These are phyloP conservation scores for Limanda limanda DNA, from an alignment of 2,113 vertebrate genomes.

Conservation along the genomic window DNA sequence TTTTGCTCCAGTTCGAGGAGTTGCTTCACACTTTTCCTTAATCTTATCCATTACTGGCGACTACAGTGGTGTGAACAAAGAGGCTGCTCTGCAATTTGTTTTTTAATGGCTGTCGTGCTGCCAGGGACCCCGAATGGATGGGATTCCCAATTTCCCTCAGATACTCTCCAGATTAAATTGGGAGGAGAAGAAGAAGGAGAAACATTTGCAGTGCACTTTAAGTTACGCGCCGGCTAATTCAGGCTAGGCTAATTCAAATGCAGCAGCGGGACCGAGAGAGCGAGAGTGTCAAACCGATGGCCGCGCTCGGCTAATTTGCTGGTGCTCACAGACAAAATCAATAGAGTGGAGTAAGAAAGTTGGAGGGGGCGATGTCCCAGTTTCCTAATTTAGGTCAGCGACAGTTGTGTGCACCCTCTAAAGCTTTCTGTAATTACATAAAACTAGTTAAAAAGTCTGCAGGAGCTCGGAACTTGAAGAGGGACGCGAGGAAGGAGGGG, in stretches of 20 bases:
- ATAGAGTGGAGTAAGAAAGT: constrained; percentile 73
- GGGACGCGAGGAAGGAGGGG: constrained; percentile 25
- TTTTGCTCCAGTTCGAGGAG: constrained; percentile 39
- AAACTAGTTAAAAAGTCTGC: constrained; percentile 69
- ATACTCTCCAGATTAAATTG: constrained; percentile 56
- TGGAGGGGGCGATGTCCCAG: constrained; percentile 65
- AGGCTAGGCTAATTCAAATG: constrained; percentile 39
- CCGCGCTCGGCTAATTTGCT: constrained; percentile 66
- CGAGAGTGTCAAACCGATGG: constrained; percentile 42
- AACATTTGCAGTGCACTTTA: not conserved
- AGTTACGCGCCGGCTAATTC: not conserved
- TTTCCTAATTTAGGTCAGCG: constrained; percentile 82
- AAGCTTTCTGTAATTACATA: constrained; percentile 79
- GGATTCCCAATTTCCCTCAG: constrained; percentile 40
- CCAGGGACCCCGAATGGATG: constrained; percentile 32
- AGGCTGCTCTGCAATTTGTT: constrained; percentile 59
- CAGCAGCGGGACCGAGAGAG: constrained; percentile 14
- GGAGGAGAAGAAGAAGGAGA: constrained; percentile 20
- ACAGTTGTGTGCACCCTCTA: constrained; percentile 63
- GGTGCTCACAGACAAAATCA: constrained; percentile 68
- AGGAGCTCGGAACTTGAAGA: constrained; percentile 53
- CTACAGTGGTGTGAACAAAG: constrained; percentile 50
- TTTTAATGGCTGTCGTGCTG: constrained; percentile 33
- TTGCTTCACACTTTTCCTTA: constrained; percentile 43
- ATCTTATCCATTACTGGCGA: constrained; percentile 58